phyloP scores from a whole-genome alignment of 2,888 invertebrate genomes.

The Hydroisotoma schaefferi region DNA sequence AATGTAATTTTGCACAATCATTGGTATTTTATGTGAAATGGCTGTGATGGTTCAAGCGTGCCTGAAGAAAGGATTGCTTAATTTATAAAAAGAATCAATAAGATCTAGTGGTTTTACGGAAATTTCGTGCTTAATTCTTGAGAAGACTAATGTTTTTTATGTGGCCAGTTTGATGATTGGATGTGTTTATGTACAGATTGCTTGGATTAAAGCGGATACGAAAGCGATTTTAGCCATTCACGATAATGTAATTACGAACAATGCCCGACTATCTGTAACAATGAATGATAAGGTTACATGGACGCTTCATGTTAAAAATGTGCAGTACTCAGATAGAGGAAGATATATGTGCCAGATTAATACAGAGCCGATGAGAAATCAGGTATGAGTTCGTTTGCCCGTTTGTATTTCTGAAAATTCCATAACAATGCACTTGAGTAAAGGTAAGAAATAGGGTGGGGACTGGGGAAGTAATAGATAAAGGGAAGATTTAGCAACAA shows the following conservation, averaged over 20 bases:
- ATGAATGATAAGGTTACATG: slow-evolving; percentile 79
- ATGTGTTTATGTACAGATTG: slow-evolving; percentile 63
- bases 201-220: slow-evolving; percentile 84
- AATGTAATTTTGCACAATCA: too few species aligned
- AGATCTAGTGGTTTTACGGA: too few species aligned
- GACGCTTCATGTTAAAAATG: slow-evolving; percentile 82
- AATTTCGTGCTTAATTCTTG: not conserved
- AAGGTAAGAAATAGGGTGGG: too few species aligned
- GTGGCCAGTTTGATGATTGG: not conserved
- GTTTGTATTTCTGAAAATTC: too few species aligned
- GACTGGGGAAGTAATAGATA: too few species aligned
- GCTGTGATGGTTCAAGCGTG: too few species aligned
- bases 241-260: slow-evolving; percentile 90
- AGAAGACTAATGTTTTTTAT: not conserved
- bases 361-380: slow-evolving; percentile 91
- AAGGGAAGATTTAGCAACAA: not conserved
- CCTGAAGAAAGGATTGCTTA: too few species aligned
- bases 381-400: slow-evolving; percentile 67
- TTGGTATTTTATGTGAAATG: too few species aligned
- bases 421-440: too few species aligned
- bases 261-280: slow-evolving; percentile 80
- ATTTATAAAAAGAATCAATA: too few species aligned
- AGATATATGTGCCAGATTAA: slow-evolving; percentile 90
- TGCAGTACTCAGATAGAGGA: slow-evolving; percentile 79
- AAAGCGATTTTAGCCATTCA: slow-evolving; percentile 90